Base-by-base conservation (phyloP, 2,113 vertebrate genomes). In the Atlantisia rogersi region DNA sequence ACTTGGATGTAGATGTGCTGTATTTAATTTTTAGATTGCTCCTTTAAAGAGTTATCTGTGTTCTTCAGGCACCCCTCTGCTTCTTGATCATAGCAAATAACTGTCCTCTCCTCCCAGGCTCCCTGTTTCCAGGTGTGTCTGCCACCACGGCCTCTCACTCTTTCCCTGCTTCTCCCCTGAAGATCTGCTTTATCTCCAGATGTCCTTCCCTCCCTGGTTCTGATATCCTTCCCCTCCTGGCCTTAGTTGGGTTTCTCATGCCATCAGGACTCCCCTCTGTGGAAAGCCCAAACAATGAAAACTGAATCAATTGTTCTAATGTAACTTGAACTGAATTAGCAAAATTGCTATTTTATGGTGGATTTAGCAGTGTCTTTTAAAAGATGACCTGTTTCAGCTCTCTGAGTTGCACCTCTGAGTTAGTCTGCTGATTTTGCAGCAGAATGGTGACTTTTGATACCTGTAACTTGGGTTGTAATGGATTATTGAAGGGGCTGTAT, bases 21-120 rank as follows among this genome's bases (percentile, higher is more conserved):
- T 7, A 0, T 4, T 17, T 15, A 1, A 1, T 5, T 31, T 55
- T 37, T 18, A 71, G 17, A 48, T 56, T 4, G 1, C 3, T 12
- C 44, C 64, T 92, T 77, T 39, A 60, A 68, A 70, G 37, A 14
- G 19, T 9, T 63, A 28, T 14, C 11, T 75, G 59, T 75, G 71
- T 25, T 67, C n/a, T 86, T 56, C 60, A 46, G 42, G 46, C 55
- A 9, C 88, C 55, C 10, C 20, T 35, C 8, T 90, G 63, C 48
- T 88, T 64, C 22, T 67, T 35, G 9, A 19, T 56, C 12, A 2
- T 1, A 25, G 44, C 35, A 60, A 42, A 32, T 37, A 13, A 12
- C 2, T n/a, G 22, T 64, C 40, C 48, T 75, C 39, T 46, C 25
- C 73, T 58, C 75, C 22, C 39, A 20, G 59, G 52, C 76, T 59